Percentiles rank a stretch among this genome's conserved stretches.
phyloP scores from a whole-genome alignment of 2,888 invertebrate species.

The Mythimna albipuncta region DNA sequence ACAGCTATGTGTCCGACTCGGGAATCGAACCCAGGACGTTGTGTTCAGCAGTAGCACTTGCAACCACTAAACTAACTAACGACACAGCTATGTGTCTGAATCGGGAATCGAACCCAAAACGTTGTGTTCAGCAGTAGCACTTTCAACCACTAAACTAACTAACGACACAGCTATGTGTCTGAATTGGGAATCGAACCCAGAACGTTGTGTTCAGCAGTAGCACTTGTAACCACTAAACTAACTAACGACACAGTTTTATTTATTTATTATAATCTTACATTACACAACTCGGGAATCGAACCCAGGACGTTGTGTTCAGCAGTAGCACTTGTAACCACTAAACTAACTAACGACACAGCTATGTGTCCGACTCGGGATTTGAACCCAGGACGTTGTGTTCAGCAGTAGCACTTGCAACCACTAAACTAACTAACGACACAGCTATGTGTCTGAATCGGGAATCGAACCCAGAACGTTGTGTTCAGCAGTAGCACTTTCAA shows the following conservation, averaged over 20 bases:
- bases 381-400: background rate
- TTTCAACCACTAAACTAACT: background rate
- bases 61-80: background rate
- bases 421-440: background rate
- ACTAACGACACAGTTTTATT: background rate
- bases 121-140: background rate
- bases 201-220: background rate
- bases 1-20: too few relatives aligned
- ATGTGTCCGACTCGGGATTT: too few relatives aligned
- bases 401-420: background rate
- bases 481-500: background rate
- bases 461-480: background rate
- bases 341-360: background rate
- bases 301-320: background rate
- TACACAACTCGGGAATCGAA: background rate
- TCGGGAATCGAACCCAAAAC: background rate
- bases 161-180: background rate
- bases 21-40: background rate
- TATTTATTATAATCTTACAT: too few relatives aligned
- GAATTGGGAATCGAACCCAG: background rate
- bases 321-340: background rate
- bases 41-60: background rate
- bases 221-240: background rate
- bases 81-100: background rate
- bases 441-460: background rate